phyloP scores from a whole-genome alignment of 2,888 invertebrate species.

The Eupsilia transversa region DNA sequence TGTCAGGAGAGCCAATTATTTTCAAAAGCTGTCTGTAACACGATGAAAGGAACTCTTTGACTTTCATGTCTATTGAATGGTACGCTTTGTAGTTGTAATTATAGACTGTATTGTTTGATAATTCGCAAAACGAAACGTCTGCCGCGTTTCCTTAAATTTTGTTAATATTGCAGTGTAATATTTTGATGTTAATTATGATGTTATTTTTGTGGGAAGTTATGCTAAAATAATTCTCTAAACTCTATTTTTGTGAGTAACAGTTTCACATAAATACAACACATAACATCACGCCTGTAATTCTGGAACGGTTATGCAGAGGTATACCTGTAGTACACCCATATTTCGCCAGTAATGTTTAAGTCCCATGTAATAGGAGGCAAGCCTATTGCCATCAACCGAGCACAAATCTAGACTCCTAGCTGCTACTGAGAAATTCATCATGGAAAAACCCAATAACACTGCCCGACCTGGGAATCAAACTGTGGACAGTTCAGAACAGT shows the following conservation, averaged over 20 bases:
- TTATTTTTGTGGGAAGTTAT: background rate
- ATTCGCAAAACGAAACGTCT: conserved; percentile 46
- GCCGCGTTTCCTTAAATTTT: conserved; percentile 23
- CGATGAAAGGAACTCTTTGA: conserved; percentile 55
- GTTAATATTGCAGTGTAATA: conserved; percentile 20
- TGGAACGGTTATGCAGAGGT: too few relatives aligned
- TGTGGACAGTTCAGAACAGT: background rate
- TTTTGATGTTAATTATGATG: conserved; percentile 11
- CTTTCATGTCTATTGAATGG: conserved; percentile 43
- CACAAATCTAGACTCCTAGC: background rate
- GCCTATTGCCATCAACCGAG: background rate
- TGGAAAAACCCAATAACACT: background rate
- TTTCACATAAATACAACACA: background rate
- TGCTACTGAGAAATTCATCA: background rate
- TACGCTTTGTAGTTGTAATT: conserved; percentile 57
- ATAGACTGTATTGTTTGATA: conserved; percentile 52
- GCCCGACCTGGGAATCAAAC: background rate
- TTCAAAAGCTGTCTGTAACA: conserved; percentile 36
- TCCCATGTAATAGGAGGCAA: background rate
- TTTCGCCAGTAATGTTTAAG: background rate
- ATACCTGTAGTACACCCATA: background rate
- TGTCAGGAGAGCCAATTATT: conserved; percentile 59
- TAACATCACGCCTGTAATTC: too few relatives aligned
- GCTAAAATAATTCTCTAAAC: background rate
- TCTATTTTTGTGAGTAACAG: background rate